phyloP scores from a whole-genome alignment of 1,140 invertebrate genomes.

The Brachionus plicatilis region DNA sequence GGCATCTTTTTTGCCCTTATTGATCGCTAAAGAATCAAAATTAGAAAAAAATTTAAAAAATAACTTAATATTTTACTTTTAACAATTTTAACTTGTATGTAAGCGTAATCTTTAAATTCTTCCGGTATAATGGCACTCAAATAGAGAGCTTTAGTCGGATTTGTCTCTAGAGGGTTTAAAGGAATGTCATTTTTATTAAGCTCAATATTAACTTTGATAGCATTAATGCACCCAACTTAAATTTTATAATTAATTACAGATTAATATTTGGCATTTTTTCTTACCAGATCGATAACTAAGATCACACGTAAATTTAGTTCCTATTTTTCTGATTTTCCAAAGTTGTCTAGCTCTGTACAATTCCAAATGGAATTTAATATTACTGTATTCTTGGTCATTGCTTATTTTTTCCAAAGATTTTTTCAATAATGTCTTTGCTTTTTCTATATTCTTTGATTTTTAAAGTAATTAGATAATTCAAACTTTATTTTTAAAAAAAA shows the following conservation, averaged over 20 bases:
- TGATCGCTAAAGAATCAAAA: not conserved
- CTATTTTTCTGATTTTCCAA: slow-evolving; percentile 30
- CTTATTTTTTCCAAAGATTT: slow-evolving; percentile 38
- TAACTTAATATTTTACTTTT: not conserved
- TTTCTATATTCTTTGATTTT: slow-evolving; percentile 20
- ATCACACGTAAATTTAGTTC: slow-evolving; percentile 22
- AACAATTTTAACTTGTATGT: slow-evolving; percentile 29
- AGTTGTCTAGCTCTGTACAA: slow-evolving; percentile 17
- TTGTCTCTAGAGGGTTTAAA: not conserved
- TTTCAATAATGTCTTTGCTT: slow-evolving; percentile 17
- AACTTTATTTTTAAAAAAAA: not conserved
- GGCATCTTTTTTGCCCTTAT: not conserved
- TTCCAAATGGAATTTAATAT: slow-evolving; percentile 18
- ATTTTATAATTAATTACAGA: not conserved
- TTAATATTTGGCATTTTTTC: not conserved
- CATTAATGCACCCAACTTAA: slow-evolving; percentile 26
- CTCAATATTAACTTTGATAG: slow-evolving; percentile 31
- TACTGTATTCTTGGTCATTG: slow-evolving; percentile 31
- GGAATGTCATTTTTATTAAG: not conserved
- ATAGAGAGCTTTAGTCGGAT: slow-evolving; percentile 1
- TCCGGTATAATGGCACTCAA: slow-evolving; percentile 16
- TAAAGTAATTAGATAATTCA: not conserved
- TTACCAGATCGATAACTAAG: slow-evolving; percentile 26
- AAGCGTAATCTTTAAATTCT: slow-evolving; percentile 32
- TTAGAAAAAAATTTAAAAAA: not conserved